Percentiles rank a stretch among this genome's conserved stretches.
phyloP scores from a whole-genome alignment of 2,888 invertebrate genomes.

The Drosophila siamana region DNA sequence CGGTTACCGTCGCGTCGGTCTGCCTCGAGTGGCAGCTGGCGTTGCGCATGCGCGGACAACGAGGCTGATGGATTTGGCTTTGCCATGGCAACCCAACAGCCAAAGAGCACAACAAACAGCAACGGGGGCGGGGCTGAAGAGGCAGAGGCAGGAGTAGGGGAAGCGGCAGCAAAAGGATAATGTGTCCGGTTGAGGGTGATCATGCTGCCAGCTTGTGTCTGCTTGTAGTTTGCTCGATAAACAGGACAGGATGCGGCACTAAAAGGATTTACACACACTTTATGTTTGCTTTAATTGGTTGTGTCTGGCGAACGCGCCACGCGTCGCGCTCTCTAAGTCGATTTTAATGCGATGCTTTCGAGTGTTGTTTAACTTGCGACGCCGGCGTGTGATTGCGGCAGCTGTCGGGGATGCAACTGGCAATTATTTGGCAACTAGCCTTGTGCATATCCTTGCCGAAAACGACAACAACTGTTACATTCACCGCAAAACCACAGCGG shows the following conservation, averaged over 20 bases:
- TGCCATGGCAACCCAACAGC: slow-evolving; percentile 37
- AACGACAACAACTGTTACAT: slow-evolving; percentile 25
- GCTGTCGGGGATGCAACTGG: slow-evolving; percentile 49
- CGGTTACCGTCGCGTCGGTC: background rate
- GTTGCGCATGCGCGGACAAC: slow-evolving; percentile 78
- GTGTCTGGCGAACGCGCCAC: slow-evolving; percentile 63
- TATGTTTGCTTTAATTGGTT: slow-evolving; percentile 71
- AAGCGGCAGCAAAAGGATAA: slow-evolving; percentile 38
- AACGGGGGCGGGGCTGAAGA: slow-evolving; percentile 6
- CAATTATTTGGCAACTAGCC: slow-evolving; percentile 49
- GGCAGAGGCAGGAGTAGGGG: background rate
- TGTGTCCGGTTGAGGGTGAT: slow-evolving; percentile 32
- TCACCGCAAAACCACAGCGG: slow-evolving; percentile 48
- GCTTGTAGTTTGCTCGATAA: background rate
- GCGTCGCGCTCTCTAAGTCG: slow-evolving; percentile 59
- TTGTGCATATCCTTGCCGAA: slow-evolving; percentile 50
- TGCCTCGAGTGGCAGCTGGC: slow-evolving; percentile 32
- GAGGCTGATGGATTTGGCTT: slow-evolving; percentile 61
- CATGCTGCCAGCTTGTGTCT: slow-evolving; percentile 19
- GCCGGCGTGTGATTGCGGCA: slow-evolving; percentile 46
- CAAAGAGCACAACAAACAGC: slow-evolving; percentile 26
- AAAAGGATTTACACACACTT: slow-evolving; percentile 72
- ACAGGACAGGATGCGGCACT: slow-evolving; percentile 35
- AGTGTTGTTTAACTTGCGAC: slow-evolving; percentile 27
- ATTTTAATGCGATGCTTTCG: slow-evolving; percentile 63